phyloP scores from a whole-genome alignment of 2,797 vertebrate species.

The Lutjanus campechanus region DNA sequence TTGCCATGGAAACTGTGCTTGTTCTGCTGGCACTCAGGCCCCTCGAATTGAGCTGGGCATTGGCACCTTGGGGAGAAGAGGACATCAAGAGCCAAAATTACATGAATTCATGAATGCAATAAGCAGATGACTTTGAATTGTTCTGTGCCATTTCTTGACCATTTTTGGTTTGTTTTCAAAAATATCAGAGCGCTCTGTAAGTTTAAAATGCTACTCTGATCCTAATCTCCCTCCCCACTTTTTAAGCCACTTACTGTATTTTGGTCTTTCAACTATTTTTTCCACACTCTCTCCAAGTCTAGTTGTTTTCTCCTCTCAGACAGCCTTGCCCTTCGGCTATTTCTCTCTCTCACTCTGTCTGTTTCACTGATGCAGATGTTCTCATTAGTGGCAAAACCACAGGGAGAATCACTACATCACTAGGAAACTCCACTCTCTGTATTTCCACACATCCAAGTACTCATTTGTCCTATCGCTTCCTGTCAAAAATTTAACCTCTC shows the following conservation, averaged over 20 bases:
- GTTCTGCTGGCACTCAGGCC: conserved; percentile 91
- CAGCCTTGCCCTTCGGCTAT: conserved; percentile 50
- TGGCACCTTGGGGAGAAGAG: conserved; percentile 83
- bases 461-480: conserved; percentile 43
- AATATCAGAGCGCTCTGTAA: background rate
- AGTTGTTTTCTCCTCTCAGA: conserved; percentile 48
- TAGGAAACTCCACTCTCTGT: conserved; percentile 38
- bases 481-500: conserved; percentile 36
- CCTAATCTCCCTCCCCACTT: background rate
- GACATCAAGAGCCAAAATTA: conserved; percentile 42
- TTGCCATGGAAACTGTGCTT: conserved; percentile 91
- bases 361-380: conserved; percentile 76
- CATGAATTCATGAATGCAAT: conserved; percentile 40
- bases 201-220: background rate
- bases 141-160: conserved; percentile 18
- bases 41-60: conserved; percentile 88
- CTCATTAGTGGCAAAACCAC: conserved; percentile 75
- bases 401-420: conserved; percentile 61
- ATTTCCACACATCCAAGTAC: conserved; percentile 45
- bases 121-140: background rate
- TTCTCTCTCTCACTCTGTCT: conserved; percentile 53
- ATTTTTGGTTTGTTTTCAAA: background rate
- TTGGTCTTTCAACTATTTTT: conserved; percentile 35
- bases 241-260: conserved; percentile 45
- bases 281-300: conserved; percentile 16